Evolutionary conservation across 2,888 invertebrate species (phyloP), one percentile per base, ranked within the genome.

Genomic region (Campoplex capitator): DNA sequence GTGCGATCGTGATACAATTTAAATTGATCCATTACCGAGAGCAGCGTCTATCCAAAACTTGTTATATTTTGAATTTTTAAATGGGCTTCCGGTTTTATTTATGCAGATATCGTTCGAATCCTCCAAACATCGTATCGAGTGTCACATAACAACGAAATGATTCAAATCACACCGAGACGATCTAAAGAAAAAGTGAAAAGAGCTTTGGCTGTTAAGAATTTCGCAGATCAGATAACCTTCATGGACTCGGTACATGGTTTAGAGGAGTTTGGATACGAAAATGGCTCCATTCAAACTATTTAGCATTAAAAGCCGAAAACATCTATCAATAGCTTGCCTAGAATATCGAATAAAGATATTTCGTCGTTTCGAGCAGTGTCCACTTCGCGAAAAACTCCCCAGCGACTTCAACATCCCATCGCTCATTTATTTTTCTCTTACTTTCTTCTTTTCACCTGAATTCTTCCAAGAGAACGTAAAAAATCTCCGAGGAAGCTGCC

Each of bases 341-440:
- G 32, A 65, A 9, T 48, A 76, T n/a, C 48, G 13, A n/a, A 65
- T 35, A n/a, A n/a, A 35, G 13, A 48, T 16, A 35, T 42, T 32
- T 16, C 16, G 28, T 58, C 23, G 48, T 77, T n/a, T 79, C 58
- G 28, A 56, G 45, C 45, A 32, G 51, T 56, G 28, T 68, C 70
- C 58, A 71, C 42, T 78, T 48, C 35, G 45, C 48, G 35, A 71
- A 79, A 56, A 79, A 45, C 35, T 8, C 35, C 9, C 35, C n/a
- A 32, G 38, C 51, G 42, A 68, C 23, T 38, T 45, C 48, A 16
- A 18, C 54, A 23, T 58, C 9, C 58, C 32, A 7, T 62, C 13
- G 32, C 16, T 75, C 42, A 11, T n/a, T n/a, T 23, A 13, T 75
- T 75, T 75, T 13, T 13, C 35, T 78, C 9, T 51, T 48, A 38